Evolutionary conservation across 1,140 invertebrate species (phyloP).

Genomic region (Orchesella cincta): DNA sequence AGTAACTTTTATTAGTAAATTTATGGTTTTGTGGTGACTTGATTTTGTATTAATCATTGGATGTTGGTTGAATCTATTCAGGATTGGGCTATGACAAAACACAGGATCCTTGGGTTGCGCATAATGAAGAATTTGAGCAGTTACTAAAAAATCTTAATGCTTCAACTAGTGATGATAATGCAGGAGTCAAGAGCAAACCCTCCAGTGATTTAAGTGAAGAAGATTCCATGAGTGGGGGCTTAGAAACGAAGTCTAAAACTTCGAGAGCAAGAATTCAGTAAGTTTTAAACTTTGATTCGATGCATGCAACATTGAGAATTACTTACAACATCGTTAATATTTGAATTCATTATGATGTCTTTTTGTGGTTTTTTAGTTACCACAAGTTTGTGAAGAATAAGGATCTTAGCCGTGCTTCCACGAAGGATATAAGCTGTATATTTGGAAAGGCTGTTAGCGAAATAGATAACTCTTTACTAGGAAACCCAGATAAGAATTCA

Average conservation of each 20-base stretch:
- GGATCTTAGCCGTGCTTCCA: conserved; percentile 42
- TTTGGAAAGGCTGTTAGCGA: conserved; percentile 44
- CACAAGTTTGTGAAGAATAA: conserved; percentile 48
- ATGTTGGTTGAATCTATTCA: conserved; percentile 26
- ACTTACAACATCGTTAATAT: too few relatives aligned
- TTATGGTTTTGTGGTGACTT: not conserved
- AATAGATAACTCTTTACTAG: not conserved
- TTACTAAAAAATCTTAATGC: conserved; percentile 22
- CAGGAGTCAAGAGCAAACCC: not conserved
- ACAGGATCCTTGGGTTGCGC: conserved; percentile 43
- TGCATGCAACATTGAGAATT: not conserved
- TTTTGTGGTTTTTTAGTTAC: conserved; percentile 40
- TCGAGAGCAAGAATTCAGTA: conserved; percentile 47
- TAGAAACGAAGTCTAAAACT: conserved; percentile 45
- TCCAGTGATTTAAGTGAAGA: not conserved
- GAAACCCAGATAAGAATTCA: not conserved
- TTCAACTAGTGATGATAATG: not conserved
- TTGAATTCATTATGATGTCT: not conserved
- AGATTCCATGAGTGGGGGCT: not conserved
- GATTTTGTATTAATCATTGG: not conserved
- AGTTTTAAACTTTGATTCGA: conserved; percentile 12
- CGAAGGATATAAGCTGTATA: conserved; percentile 41
- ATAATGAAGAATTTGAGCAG: conserved; percentile 42
- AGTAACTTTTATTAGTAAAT: not conserved
- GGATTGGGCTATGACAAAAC: conserved; percentile 43